Evolutionary conservation across 2,888 invertebrate genomes (phyloP), one percentile per base, ranked within the genome.

Genomic region (Digitonthophagus gazella): DNA sequence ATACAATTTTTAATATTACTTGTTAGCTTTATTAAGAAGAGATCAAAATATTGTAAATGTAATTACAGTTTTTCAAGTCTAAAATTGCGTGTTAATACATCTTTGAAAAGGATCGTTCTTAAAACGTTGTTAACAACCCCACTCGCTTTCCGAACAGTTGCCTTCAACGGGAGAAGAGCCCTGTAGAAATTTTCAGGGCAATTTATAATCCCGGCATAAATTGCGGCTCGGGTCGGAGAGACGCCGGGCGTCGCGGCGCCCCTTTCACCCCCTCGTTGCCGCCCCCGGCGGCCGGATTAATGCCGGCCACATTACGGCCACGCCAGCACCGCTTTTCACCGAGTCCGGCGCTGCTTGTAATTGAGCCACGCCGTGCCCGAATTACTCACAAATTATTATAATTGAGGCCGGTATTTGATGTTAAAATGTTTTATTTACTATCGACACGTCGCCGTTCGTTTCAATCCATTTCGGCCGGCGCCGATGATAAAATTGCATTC

Each of bases 351-450:
- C 28, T 44, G 28, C 28, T 44, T 44, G 28, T 44, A 44, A 44
- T 44, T 44, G 28, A 44, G 28, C 28, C 74, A 71, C 72, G 72
- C 73, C 71, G 64, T 71, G 64, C 68, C 69, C 71, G 72, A 73
- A 74, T 74, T 72, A 73, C 71, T 68, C 70, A 72, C 70, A 69
- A 72, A 75, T 73, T 73, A 71, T 69, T 71, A 69, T 69, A 69
- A 69, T 66, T 69, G 66, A 66, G 22, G 18, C 55, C 69, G 69
- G 63, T 66, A 66, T 66, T 69, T 66, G 69, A 66, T 69, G 69
- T 22, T 69, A 66, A 69, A 69, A 69, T 69, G 66, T 69, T 69
- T 64, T 69, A 69, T 69, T 69, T 69, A 69, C 66, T 63, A 69
- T 69, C 63, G 69, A 69, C 66, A 28, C 56, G 20, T 20, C 63